Conservation (phyloP, 2,888 invertebrate genomes). For the Encarsia formosa region DNA sequence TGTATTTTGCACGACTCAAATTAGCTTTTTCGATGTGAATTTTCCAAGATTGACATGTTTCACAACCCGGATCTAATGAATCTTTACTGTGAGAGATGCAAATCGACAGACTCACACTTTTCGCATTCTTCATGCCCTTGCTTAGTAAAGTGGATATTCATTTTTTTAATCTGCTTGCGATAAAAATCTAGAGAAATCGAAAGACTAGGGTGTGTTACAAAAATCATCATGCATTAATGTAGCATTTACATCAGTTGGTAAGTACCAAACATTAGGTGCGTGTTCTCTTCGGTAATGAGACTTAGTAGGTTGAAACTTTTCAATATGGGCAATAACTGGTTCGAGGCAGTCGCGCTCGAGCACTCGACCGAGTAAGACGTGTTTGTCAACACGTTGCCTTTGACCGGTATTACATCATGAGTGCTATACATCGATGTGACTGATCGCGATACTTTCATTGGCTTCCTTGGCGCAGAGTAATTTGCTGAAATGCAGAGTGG, state of each 20-base stretch:
- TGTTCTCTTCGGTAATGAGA: slow-evolving; percentile 17
- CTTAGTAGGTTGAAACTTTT: slow-evolving; percentile 16
- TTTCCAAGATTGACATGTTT: slow-evolving; percentile 14
- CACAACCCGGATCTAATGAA: not conserved
- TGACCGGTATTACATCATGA: too few relatives aligned
- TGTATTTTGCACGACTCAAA: slow-evolving; percentile 1
- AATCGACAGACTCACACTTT: not conserved
- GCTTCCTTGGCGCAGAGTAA: too few relatives aligned
- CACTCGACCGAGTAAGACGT: too few relatives aligned
- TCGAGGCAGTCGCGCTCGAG: too few relatives aligned
- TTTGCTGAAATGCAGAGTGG: too few relatives aligned
- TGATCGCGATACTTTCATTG: too few relatives aligned
- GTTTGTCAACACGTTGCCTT: too few relatives aligned
- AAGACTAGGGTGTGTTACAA: slow-evolving; percentile 3
- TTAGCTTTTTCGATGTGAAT: slow-evolving; percentile 1
- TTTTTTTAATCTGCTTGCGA: slow-evolving; percentile 1
- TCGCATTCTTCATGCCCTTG: slow-evolving; percentile 7
- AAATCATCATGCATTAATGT: slow-evolving; percentile 22
- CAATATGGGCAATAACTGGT: slow-evolving; percentile 10
- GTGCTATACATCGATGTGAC: too few relatives aligned
- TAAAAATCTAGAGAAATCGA: slow-evolving; percentile 13
- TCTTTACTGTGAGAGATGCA: not conserved
- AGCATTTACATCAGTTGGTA: slow-evolving; percentile 13
- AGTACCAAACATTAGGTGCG: slow-evolving; percentile 14
- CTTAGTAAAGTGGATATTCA: slow-evolving; percentile 8